Evolutionary conservation across 2,113 vertebrate species (phyloP).

Genomic region (Phainopepla nitens): DNA sequence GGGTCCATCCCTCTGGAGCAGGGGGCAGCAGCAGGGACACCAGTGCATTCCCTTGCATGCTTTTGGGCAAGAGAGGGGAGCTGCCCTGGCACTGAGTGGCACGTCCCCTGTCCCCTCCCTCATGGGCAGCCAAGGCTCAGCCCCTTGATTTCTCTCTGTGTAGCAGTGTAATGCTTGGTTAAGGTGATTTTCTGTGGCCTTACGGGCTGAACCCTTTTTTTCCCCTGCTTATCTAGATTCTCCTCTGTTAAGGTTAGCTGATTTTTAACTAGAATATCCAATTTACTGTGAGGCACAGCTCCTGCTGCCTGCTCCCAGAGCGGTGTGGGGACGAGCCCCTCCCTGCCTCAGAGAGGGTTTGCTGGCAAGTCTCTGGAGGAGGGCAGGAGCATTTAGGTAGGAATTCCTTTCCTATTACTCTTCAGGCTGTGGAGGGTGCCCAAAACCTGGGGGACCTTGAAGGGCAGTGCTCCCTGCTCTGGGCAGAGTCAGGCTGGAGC

Average conservation of each 20-base stretch:
- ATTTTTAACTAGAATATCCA: background rate
- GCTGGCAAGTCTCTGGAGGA: background rate
- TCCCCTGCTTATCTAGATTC: background rate
- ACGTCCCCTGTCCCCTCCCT: background rate
- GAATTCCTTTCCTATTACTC: background rate
- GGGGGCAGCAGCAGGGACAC: background rate
- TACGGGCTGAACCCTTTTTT: background rate
- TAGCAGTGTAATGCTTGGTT: background rate
- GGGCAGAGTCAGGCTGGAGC: background rate
- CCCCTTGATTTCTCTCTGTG: background rate
- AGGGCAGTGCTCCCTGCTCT: rapidly evolving
- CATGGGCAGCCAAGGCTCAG: background rate
- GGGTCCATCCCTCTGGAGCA: background rate
- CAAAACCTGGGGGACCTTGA: background rate
- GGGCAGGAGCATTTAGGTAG: background rate
- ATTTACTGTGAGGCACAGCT: background rate
- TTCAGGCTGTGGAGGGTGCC: background rate
- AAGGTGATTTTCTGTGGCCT: background rate
- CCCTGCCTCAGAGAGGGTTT: background rate
- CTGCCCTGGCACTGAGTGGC: background rate
- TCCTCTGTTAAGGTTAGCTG: background rate
- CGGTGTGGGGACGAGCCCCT: rapidly evolving
- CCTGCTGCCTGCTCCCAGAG: rapidly evolving
- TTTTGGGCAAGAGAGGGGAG: background rate
- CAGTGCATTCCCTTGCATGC: rapidly evolving